A percentile compares a stretch with the other conserved stretches of the same genome.
phyloP scores from a whole-genome alignment of 2,888 invertebrate species.

The Tolmerus cingulatus region DNA sequence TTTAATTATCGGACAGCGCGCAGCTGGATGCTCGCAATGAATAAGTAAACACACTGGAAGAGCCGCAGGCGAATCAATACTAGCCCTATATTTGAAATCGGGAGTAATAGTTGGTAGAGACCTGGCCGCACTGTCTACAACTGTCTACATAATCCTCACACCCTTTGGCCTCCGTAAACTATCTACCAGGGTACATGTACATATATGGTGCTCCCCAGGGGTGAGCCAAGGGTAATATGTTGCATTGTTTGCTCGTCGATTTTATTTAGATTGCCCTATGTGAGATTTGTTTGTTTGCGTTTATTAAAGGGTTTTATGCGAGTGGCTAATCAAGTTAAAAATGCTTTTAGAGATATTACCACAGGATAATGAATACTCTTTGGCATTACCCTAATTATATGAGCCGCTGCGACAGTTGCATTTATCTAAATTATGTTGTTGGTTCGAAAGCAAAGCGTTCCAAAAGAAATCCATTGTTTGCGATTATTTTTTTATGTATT shows the following conservation, averaged over 20 bases:
- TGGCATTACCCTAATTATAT: neutral
- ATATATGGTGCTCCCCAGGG: neutral
- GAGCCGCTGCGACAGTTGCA: neutral
- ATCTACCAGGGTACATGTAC: neutral
- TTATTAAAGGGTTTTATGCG: constrained; percentile 24
- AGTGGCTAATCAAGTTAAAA: constrained; percentile 32
- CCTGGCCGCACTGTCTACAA: neutral
- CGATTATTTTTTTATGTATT: neutral
- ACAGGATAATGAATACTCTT: constrained; percentile 1
- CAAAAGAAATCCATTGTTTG: neutral
- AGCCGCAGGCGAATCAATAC: constrained; percentile 35
- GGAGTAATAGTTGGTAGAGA: neutral
- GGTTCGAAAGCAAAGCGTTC: neutral
- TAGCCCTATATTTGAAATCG: constrained; percentile 11
- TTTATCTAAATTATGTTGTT: neutral
- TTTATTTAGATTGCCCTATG: constrained; percentile 21
- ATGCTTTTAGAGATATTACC: constrained; percentile 27
- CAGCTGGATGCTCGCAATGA: constrained; percentile 1
- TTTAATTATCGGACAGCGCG: constrained; percentile 34
- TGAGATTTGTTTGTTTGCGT: constrained; percentile 20
- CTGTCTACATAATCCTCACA: neutral
- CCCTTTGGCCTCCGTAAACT: neutral
- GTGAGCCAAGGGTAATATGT: constrained; percentile 1
- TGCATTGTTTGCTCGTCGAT: constrained; percentile 24
- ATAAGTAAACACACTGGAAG: constrained; percentile 36